Evolutionary conservation across 2,797 vertebrate genomes (phyloP).

Genomic region (Gadopsis bispinosus): DNA sequence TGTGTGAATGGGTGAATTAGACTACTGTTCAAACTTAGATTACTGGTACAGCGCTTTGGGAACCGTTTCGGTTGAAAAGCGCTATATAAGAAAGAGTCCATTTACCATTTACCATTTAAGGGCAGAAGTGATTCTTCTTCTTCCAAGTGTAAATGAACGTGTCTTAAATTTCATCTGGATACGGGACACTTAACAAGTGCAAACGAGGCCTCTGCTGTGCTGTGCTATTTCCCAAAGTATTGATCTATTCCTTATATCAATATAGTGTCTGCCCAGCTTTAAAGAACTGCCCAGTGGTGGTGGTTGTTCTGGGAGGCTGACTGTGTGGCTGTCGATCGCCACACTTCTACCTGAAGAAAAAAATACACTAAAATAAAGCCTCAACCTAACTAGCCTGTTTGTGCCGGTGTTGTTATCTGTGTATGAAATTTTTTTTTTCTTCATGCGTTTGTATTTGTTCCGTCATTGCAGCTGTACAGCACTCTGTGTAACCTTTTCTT

Average conservation of each 20-base stretch:
- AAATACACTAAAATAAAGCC: background rate
- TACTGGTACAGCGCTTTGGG: too few species aligned
- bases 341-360: background rate
- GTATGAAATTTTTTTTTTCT: background rate
- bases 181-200: too few species aligned
- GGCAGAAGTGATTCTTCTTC: too few species aligned
- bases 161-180: too few species aligned
- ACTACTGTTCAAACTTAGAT: too few species aligned
- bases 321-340: constrained; percentile 7
- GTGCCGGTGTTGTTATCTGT: constrained; percentile 5
- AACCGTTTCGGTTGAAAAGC: too few species aligned
- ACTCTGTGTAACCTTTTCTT: constrained; percentile 51
- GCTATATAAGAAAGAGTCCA: too few species aligned
- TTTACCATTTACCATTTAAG: too few species aligned
- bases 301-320: background rate
- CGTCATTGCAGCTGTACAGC: constrained; percentile 33
- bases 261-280: background rate
- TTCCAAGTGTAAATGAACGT: too few species aligned
- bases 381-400: constrained; percentile 5
- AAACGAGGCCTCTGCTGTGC: too few species aligned
- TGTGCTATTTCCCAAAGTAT: background rate
- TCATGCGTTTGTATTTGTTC: constrained; percentile 33
- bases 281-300: constrained; percentile 1
- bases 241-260: background rate
- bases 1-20: too few species aligned